Evolutionary conservation across 2,113 vertebrate species (phyloP).

Genomic region (Cynoglossus semilaevis): DNA sequence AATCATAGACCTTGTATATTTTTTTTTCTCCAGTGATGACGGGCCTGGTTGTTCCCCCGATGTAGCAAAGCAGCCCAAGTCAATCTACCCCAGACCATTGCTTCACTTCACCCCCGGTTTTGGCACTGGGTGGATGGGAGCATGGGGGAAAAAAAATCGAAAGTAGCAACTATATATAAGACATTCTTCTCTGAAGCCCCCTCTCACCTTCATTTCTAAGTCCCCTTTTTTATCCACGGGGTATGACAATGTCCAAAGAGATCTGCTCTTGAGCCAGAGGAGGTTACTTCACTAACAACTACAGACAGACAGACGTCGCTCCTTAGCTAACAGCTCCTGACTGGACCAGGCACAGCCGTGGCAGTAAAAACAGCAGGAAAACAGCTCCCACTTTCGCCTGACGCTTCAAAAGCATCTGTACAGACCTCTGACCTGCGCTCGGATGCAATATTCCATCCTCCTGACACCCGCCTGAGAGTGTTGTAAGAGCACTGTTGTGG

Average conservation of each 20-base stretch:
- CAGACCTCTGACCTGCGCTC: constrained; percentile 33
- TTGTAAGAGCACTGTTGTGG: constrained; percentile 35
- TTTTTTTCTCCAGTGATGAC: constrained; percentile 91
- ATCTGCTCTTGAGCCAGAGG: constrained; percentile 45
- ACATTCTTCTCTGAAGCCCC: constrained; percentile 33
- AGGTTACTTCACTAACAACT: constrained; percentile 41
- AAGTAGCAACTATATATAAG: constrained; percentile 37
- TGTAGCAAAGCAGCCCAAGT: constrained; percentile 79
- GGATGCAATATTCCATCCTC: constrained; percentile 40
- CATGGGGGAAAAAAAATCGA: constrained; percentile 46
- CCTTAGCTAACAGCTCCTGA: constrained; percentile 38
- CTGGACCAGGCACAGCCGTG: constrained; percentile 25
- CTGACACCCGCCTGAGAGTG: constrained; percentile 22
- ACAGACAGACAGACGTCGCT: constrained; percentile 32
- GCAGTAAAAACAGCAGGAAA: constrained; percentile 30
- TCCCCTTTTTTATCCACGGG: constrained; percentile 43
- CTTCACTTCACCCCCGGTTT: constrained; percentile 60
- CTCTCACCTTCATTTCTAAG: constrained; percentile 29
- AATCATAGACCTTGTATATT: constrained; percentile 68
- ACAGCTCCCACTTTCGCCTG: constrained; percentile 16
- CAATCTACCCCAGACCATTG: constrained; percentile 61
- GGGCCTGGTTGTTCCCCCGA: constrained; percentile 91
- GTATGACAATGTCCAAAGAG: constrained; percentile 66
- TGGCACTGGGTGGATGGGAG: constrained; percentile 62
- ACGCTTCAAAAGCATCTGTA: constrained; percentile 51